phyloP scores from a whole-genome alignment of 1,140 invertebrate genomes.

The Drosophila persimilis region DNA sequence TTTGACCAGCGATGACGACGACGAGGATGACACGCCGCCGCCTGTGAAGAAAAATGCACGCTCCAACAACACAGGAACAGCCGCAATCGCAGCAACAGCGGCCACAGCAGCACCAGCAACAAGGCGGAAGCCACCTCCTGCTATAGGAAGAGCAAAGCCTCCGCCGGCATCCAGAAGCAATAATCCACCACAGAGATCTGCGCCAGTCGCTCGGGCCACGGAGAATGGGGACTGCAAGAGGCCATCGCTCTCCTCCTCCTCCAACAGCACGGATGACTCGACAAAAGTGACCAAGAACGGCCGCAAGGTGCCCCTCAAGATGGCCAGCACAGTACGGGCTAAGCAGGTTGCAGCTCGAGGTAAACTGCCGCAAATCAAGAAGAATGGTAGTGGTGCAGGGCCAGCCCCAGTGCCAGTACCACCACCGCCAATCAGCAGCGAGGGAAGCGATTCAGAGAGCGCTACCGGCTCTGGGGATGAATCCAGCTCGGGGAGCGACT shows the following conservation, averaged over 20 bases:
- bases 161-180: conserved; percentile 12
- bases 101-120: conserved; percentile 40
- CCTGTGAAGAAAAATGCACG: conserved; percentile 70
- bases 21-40: conserved; percentile 65
- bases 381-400: conserved; percentile 59
- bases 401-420: conserved; percentile 45
- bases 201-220: conserved; percentile 58
- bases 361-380: conserved; percentile 68
- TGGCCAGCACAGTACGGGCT: conserved; percentile 80
- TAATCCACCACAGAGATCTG: conserved; percentile 14
- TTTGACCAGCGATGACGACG: conserved; percentile 62
- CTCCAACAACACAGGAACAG: conserved; percentile 27
- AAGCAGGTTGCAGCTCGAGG: conserved; percentile 58
- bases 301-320: conserved; percentile 65
- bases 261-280: conserved; percentile 70
- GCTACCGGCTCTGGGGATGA: conserved; percentile 38
- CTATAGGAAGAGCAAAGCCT: conserved; percentile 16
- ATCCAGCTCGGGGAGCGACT: conserved; percentile 61
- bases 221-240: conserved; percentile 72
- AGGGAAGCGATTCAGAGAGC: conserved; percentile 56
- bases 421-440: conserved; percentile 69
- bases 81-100: not conserved
- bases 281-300: conserved; percentile 59
- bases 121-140: conserved; percentile 58
- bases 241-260: conserved; percentile 79